Conservation (phyloP, 2,888 invertebrate species). For the Creontiades dilutus region DNA sequence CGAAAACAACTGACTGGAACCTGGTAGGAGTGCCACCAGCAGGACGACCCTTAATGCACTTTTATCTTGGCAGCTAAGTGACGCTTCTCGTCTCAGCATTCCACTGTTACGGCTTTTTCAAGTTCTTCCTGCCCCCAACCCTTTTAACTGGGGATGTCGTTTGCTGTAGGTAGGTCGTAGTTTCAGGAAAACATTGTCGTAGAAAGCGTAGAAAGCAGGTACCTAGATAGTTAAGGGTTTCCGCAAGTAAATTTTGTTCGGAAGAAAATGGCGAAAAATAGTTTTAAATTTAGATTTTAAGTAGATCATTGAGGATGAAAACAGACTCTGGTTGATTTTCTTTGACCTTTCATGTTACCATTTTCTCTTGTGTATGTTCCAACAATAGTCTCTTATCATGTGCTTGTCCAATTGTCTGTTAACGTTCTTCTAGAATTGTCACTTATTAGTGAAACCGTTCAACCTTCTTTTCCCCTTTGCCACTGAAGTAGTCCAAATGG, state of each 20-base stretch:
- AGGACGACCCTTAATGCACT: slow-evolving; percentile 43
- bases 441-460: too few species aligned
- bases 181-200: background rate
- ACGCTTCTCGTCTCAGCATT: slow-evolving; percentile 26
- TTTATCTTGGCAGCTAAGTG: slow-evolving; percentile 38
- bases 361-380: too few species aligned
- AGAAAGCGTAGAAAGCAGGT: background rate
- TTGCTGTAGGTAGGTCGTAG: background rate
- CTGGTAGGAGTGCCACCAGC: slow-evolving; percentile 27
- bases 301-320: too few species aligned
- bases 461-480: too few species aligned
- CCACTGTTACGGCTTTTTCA: slow-evolving; percentile 44
- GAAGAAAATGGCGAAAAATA: too few species aligned
- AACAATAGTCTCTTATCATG: too few species aligned
- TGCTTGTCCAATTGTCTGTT: too few species aligned
- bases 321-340: too few species aligned
- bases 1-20: background rate
- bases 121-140: slow-evolving; percentile 11
- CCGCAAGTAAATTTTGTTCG: background rate
- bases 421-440: too few species aligned
- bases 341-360: too few species aligned
- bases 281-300: too few species aligned
- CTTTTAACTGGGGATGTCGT: slow-evolving; percentile 2
- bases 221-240: background rate
- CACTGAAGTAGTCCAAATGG: too few species aligned